Evolutionary conservation across 2,888 invertebrate species (phyloP).

Genomic region (Metopia argyrocephala): DNA sequence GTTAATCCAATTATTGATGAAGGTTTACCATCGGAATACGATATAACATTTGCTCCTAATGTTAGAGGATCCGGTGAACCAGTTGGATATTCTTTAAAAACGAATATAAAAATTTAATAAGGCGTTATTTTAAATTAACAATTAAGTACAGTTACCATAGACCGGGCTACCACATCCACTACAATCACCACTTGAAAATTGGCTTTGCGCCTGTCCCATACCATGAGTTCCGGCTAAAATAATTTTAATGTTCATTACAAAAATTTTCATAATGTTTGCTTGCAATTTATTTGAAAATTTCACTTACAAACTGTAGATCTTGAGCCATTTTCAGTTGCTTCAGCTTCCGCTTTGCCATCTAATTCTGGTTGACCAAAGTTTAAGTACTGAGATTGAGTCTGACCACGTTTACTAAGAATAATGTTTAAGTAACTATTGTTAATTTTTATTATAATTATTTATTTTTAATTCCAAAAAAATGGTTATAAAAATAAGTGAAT

Average conservation of each 20-base stretch:
- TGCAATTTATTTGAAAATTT: not conserved
- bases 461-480: too few relatives aligned
- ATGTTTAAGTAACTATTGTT: too few relatives aligned
- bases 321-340: constrained; percentile 82
- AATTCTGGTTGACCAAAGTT: constrained; percentile 83
- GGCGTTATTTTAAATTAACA: not conserved
- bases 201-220: constrained; percentile 94
- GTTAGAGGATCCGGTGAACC: constrained; percentile 70
- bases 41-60: constrained; percentile 60
- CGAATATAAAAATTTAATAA: not conserved
- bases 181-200: constrained; percentile 82
- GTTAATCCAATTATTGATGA: constrained; percentile 69
- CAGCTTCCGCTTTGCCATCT: constrained; percentile 89
- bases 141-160: constrained; percentile 63
- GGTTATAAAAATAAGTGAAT: too few relatives aligned
- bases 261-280: not conserved
- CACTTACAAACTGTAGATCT: constrained; percentile 77
- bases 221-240: constrained; percentile 87
- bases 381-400: constrained; percentile 91
- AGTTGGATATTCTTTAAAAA: constrained; percentile 66
- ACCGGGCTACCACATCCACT: constrained; percentile 68
- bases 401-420: constrained; percentile 81
- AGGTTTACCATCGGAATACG: constrained; percentile 57
- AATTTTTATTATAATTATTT: too few relatives aligned
- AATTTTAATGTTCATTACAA: not conserved